Conservation (phyloP, 1,140 invertebrate genomes). For the Drosophila dunni region DNA sequence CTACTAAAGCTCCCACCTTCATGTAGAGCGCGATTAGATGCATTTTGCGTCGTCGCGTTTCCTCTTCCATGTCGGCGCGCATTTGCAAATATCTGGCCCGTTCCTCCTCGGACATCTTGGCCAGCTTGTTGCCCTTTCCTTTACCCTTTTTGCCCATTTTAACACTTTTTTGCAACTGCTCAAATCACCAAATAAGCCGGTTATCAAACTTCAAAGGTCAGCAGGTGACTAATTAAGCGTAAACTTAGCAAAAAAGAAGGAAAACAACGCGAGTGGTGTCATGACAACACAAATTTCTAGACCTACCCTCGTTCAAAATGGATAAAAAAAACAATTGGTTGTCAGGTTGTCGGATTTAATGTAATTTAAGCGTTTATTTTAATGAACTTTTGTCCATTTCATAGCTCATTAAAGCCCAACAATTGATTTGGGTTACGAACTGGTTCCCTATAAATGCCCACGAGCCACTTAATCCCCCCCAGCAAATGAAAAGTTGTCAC, state of each 20-base stretch:
- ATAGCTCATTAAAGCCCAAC: conserved; percentile 40
- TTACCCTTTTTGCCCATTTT: conserved; percentile 89
- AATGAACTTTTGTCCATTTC: conserved; percentile 31
- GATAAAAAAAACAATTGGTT: conserved; percentile 4
- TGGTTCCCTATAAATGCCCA: conserved; percentile 24
- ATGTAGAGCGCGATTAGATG: conserved; percentile 91
- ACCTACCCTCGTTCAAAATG: too few species aligned
- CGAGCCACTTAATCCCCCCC: neutral
- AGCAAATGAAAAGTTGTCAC: neutral
- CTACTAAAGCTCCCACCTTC: conserved; percentile 86
- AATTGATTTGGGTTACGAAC: conserved; percentile 30
- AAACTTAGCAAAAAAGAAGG: conserved; percentile 35
- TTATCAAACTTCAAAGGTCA: conserved; percentile 65
- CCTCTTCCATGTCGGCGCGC: conserved; percentile 91
- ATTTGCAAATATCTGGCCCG: conserved; percentile 91
- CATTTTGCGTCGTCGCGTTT: conserved; percentile 90
- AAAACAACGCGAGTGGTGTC: conserved; percentile 26
- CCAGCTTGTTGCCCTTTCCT: conserved; percentile 89
- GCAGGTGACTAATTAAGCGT: conserved; percentile 57
- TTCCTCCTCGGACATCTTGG: conserved; percentile 93
- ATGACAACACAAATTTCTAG: conserved; percentile 22
- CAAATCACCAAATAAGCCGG: conserved; percentile 39
- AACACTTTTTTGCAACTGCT: neutral
- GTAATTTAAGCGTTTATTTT: neutral
- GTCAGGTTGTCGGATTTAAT: conserved; percentile 17